Evolutionary conservation across 2,113 vertebrate species (phyloP).

Genomic region (Vidua chalybeata): DNA sequence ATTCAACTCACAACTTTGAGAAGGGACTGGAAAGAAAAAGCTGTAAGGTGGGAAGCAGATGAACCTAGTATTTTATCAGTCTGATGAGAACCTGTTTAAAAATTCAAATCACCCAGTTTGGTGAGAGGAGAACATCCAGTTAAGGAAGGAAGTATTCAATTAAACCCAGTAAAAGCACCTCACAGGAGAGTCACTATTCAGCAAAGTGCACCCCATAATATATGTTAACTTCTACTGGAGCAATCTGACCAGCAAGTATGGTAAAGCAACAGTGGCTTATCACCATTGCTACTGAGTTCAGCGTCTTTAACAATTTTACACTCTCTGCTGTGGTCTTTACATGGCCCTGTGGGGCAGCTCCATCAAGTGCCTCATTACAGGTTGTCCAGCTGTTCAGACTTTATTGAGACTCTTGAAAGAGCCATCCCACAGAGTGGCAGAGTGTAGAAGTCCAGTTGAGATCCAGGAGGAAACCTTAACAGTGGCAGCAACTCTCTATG

Average conservation of each 20-base stretch:
- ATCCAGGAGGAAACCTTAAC: not conserved
- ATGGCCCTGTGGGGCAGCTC: constrained; percentile 36
- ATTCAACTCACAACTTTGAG: not conserved
- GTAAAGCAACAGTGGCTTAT: constrained; percentile 6
- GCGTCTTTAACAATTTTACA: constrained; percentile 38
- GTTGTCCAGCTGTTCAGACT: constrained; percentile 13
- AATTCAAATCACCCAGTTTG: not conserved
- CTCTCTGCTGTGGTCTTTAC: constrained; percentile 41
- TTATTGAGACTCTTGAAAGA: constrained; percentile 30
- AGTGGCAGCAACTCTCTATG: not conserved
- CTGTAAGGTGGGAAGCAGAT: not conserved
- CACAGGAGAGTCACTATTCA: not conserved
- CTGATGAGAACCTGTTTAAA: not conserved
- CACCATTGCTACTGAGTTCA: not conserved
- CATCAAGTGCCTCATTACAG: constrained; percentile 11
- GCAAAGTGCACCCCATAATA: not conserved
- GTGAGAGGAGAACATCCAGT: not conserved
- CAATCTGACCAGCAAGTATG: not conserved
- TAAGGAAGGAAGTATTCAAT: not conserved
- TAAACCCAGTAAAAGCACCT: not conserved
- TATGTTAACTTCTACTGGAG: not conserved
- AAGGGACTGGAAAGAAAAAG: not conserved
- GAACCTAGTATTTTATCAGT: not conserved
- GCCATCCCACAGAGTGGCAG: not conserved
- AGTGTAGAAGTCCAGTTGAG: not conserved